Conservation (phyloP, 2,888 invertebrate genomes). For the Aphodius sticticus region DNA sequence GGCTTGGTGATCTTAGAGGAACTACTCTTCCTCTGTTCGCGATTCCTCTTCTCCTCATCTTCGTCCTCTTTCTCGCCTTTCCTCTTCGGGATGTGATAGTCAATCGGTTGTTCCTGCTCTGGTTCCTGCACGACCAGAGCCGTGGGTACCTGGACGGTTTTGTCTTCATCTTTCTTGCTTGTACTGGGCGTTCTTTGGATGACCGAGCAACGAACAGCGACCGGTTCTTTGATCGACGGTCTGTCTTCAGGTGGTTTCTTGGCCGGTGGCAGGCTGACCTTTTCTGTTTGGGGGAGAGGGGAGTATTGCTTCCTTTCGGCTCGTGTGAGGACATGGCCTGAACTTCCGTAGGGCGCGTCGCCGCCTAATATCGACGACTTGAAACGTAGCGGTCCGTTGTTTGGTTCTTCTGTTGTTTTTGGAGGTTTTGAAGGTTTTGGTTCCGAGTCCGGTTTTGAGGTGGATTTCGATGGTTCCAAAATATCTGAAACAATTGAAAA, state of each 20-base stretch:
- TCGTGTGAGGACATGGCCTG: slow-evolving; percentile 79
- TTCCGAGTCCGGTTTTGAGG: slow-evolving; percentile 46
- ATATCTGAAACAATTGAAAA: not conserved
- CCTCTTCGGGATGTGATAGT: slow-evolving; percentile 87
- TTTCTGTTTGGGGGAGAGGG: slow-evolving; percentile 66
- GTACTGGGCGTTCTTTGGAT: slow-evolving; percentile 79
- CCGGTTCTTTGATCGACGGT: slow-evolving; percentile 53
- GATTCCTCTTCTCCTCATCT: slow-evolving; percentile 72
- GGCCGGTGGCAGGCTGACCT: slow-evolving; percentile 68
- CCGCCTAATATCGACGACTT: slow-evolving; percentile 84
- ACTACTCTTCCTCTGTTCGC: slow-evolving; percentile 74
- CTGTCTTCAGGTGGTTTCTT: slow-evolving; percentile 66
- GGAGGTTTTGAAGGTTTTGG: slow-evolving; percentile 56
- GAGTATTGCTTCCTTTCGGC: slow-evolving; percentile 84
- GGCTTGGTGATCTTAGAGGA: slow-evolving; percentile 73
- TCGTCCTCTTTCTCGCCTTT: slow-evolving; percentile 74
- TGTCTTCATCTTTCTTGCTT: slow-evolving; percentile 54
- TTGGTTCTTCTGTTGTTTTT: slow-evolving; percentile 39
- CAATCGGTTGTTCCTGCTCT: slow-evolving; percentile 87
- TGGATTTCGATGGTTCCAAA: slow-evolving; percentile 10
- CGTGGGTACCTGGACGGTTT: slow-evolving; percentile 51
- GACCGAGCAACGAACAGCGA: slow-evolving; percentile 76
- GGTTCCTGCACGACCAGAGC: slow-evolving; percentile 63
- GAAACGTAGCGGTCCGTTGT: slow-evolving; percentile 67
- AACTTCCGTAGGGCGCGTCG: slow-evolving; percentile 82